A percentile compares a stretch with the other conserved stretches of the same genome.
These are phyloP conservation scores for Phyllostomus discolor DNA, from an alignment of 2,113 vertebrate species.

Conservation along the genomic window DNA sequence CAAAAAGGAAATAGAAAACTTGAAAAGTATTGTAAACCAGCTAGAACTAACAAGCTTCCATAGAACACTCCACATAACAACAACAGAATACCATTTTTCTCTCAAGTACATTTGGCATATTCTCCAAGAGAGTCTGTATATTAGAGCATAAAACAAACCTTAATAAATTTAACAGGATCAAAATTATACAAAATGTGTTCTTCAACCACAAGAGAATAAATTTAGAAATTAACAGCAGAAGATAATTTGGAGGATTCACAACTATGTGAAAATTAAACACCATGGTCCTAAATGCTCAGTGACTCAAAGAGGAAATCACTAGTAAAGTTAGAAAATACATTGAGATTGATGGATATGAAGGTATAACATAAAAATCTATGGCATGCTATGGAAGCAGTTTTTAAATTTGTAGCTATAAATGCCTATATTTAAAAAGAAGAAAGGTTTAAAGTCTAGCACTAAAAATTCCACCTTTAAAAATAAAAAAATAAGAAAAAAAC, in stretches of 20 bases:
- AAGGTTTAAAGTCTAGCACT: not conserved
- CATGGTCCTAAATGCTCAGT: not conserved
- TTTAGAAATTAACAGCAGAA: not conserved
- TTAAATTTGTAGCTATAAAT: not conserved
- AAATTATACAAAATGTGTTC: not conserved
- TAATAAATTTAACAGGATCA: not conserved
- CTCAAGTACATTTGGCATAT: not conserved
- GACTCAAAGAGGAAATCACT: not conserved
- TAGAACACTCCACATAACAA: not conserved
- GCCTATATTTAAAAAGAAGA: not conserved
- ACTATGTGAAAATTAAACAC: not conserved
- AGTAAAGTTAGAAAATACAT: not conserved
- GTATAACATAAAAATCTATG: not conserved
- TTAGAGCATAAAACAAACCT: not conserved
- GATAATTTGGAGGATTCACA: not conserved
- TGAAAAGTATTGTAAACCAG: not conserved
- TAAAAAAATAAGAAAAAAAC: not conserved
- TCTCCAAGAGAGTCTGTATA: not conserved
- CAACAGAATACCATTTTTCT: not conserved
- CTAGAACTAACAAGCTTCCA: not conserved
- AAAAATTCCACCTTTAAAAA: not conserved
- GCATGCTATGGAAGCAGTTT: not conserved
- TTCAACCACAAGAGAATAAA: not conserved
- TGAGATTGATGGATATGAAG: not conserved
- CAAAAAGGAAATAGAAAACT: not conserved